Percentiles rank a stretch among this genome's conserved stretches.
Evolutionary conservation across 64 coral and sea anemone species (phyloP).

Genomic region (Pocillopora damicornis): DNA sequence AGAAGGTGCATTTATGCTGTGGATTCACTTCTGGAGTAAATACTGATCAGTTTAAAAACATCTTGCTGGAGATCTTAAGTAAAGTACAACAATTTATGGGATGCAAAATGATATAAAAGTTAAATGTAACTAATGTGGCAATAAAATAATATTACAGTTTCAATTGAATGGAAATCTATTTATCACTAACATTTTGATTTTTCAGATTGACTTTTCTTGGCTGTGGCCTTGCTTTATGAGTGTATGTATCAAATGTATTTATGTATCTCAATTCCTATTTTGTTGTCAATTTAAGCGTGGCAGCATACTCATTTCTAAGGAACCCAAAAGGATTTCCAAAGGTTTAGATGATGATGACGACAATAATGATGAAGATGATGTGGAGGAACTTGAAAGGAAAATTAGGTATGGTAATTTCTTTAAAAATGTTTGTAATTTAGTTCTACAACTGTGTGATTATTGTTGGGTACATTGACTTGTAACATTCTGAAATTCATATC

Average conservation of each 20-base stretch:
- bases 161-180: no score
- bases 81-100: no score
- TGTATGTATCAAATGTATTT: not conserved
- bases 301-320: constrained; percentile 22
- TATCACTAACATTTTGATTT: no score
- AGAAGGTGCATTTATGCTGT: not conserved
- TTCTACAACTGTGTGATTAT: no score
- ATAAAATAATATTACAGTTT: no score
- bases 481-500: no score
- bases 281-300: not conserved
- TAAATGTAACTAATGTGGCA: no score
- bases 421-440: not conserved
- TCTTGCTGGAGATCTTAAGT: not conserved
- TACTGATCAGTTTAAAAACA: not conserved
- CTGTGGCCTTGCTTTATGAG: no score
- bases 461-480: no score
- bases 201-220: no score
- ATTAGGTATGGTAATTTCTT: constrained; percentile 39
- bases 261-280: not conserved
- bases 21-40: not conserved
- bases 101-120: no score
- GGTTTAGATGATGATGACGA: constrained; percentile 50
- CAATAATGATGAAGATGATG: constrained; percentile 83
- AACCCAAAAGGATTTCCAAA: constrained; percentile 34
- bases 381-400: constrained; percentile 75